These are phyloP conservation scores for Trichogramma dendrolimi DNA, from an alignment of 2,888 invertebrate genomes.

Conservation along the genomic window DNA sequence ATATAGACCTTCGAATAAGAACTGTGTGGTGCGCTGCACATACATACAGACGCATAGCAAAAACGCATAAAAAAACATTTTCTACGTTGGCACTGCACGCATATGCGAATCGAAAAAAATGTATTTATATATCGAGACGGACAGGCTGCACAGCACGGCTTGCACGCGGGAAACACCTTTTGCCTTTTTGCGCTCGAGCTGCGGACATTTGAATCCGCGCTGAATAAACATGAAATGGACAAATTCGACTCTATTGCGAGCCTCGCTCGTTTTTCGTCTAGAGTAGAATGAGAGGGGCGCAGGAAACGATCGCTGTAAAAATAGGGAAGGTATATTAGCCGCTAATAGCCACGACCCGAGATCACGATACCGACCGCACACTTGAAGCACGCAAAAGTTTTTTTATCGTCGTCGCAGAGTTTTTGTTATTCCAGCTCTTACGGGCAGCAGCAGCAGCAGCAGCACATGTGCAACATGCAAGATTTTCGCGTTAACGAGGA, in stretches of 20 bases:
- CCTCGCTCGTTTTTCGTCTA: neutral
- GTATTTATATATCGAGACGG: too few relatives aligned
- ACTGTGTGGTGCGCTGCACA: neutral
- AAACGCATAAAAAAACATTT: neutral
- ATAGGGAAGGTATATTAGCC: constrained; percentile 2
- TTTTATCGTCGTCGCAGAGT: too few relatives aligned
- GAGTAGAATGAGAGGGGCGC: neutral
- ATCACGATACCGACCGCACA: constrained; percentile 39
- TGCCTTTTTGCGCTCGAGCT: constrained; percentile 7
- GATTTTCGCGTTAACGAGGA: too few relatives aligned
- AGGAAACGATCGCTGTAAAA: constrained; percentile 17
- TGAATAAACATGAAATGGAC: constrained; percentile 29
- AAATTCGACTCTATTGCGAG: constrained; percentile 14
- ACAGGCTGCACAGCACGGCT: too few relatives aligned
- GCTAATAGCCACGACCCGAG: constrained; percentile 9
- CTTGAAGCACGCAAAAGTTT: too few relatives aligned
- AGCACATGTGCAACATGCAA: too few relatives aligned
- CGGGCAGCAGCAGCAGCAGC: too few relatives aligned
- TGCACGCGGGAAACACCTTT: constrained; percentile 8
- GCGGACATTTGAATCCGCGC: constrained; percentile 21
- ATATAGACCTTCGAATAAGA: constrained; percentile 1
- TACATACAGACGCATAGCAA: neutral
- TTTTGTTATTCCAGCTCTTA: too few relatives aligned
- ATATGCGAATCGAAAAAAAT: too few relatives aligned
- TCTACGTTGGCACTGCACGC: too few relatives aligned